Conservation (phyloP, 1,140 invertebrate genomes). For the Globodera rostochiensis region DNA sequence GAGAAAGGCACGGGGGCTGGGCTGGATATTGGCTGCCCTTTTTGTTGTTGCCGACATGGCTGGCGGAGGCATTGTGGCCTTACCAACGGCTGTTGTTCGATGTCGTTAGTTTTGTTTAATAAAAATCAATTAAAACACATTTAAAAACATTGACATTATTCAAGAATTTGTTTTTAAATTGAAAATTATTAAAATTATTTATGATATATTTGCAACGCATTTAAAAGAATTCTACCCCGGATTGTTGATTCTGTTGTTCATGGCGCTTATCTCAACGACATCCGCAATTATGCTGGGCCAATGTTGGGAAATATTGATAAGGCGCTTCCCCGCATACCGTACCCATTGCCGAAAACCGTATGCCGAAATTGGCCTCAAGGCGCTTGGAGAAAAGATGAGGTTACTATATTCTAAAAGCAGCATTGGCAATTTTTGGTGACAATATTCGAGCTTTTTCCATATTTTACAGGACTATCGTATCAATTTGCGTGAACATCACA, state of each 20-base stretch:
- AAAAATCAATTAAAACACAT: neutral
- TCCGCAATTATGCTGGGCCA: slow-evolving; percentile 48
- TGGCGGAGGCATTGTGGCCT: slow-evolving; percentile 48
- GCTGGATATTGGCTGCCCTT: slow-evolving; percentile 42
- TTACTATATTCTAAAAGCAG: neutral
- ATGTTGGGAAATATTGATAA: slow-evolving; percentile 43
- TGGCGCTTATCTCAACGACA: slow-evolving; percentile 32
- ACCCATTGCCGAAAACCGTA: slow-evolving; percentile 55
- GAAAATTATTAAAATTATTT: neutral
- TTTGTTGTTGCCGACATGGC: slow-evolving; percentile 47
- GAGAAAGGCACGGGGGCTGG: slow-evolving; percentile 29
- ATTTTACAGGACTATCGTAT: slow-evolving; percentile 67
- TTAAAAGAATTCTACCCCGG: slow-evolving; percentile 39
- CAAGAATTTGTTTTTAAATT: no score
- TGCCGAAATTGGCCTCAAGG: slow-evolving; percentile 47
- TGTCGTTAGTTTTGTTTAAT: slow-evolving; percentile 32
- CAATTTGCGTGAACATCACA: slow-evolving; percentile 71
- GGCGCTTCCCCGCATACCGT: slow-evolving; percentile 38
- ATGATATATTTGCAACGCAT: slow-evolving; percentile 32
- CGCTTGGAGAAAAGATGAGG: slow-evolving; percentile 41
- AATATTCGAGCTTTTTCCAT: neutral
- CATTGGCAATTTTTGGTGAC: no score
- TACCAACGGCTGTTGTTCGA: slow-evolving; percentile 43
- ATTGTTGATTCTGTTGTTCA: slow-evolving; percentile 34
- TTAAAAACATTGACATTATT: no score